A percentile compares a stretch with the other conserved stretches of the same genome.
Evolutionary conservation across 2,113 vertebrate species (phyloP).

Genomic region (Neogobius melanostomus): DNA sequence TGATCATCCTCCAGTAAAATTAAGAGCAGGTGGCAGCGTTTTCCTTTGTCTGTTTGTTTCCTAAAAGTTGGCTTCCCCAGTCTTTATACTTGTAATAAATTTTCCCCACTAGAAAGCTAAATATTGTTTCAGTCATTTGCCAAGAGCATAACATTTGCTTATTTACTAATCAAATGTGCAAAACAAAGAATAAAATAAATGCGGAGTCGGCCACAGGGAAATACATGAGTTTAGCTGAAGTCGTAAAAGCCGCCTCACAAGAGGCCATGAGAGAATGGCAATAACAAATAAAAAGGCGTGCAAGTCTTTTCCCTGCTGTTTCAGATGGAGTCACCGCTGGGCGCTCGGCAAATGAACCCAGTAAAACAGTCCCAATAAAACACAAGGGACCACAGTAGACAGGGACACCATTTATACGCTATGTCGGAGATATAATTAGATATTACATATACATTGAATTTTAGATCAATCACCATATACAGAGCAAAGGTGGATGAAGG

Average conservation of each 20-base stretch:
- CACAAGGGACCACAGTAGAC: constrained; percentile 43
- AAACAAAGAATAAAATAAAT: constrained; percentile 57
- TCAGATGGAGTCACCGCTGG: constrained; percentile 27
- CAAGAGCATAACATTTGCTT: constrained; percentile 60
- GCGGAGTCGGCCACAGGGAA: constrained; percentile 56
- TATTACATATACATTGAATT: too few species aligned
- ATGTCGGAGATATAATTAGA: neutral
- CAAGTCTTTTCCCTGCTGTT: constrained; percentile 32
- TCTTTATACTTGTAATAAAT: constrained; percentile 45
- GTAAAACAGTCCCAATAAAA: constrained; percentile 42
- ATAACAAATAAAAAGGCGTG: constrained; percentile 67
- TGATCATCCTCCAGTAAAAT: constrained; percentile 65
- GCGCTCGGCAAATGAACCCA: constrained; percentile 47
- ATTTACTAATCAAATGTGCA: constrained; percentile 65
- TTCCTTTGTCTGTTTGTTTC: constrained; percentile 55
- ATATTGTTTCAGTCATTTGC: constrained; percentile 38
- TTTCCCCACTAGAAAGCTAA: constrained; percentile 46
- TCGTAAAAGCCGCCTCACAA: constrained; percentile 63
- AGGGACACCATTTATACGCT: constrained; percentile 59
- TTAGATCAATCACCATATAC: too few species aligned
- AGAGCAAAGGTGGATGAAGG: too few species aligned
- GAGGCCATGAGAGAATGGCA: constrained; percentile 57
- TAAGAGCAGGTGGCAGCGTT: constrained; percentile 57
- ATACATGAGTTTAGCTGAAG: constrained; percentile 56
- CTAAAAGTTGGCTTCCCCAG: constrained; percentile 38